A percentile compares a stretch with the other conserved stretches of the same genome.
phyloP scores from a whole-genome alignment of 2,797 vertebrate species.

The Falco peregrinus region DNA sequence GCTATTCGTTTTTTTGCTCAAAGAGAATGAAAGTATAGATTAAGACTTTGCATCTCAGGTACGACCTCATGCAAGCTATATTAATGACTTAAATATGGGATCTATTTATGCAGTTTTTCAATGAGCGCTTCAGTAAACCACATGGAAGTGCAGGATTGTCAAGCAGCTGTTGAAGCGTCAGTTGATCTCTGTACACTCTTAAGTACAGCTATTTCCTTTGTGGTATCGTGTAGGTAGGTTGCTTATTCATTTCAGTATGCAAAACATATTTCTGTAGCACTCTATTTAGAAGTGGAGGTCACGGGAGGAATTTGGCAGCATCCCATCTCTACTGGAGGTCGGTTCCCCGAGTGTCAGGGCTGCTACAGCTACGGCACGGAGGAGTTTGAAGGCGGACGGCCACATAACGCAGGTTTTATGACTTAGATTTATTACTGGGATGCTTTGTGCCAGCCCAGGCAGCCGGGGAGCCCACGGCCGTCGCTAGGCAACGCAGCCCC shows the following conservation, averaged over 20 bases:
- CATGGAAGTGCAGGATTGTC: accelerated
- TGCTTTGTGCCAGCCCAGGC: not conserved
- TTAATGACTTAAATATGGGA: not conserved
- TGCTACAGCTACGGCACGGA: not conserved
- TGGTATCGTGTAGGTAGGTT: accelerated
- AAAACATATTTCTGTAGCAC: accelerated
- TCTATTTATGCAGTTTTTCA: not conserved
- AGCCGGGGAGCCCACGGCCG: not conserved
- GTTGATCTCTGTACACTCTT: no score
- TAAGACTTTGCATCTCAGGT: not conserved
- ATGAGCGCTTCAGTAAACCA: not conserved
- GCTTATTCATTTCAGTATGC: accelerated
- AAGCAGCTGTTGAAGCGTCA: accelerated
- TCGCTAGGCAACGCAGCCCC: not conserved
- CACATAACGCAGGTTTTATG: not conserved
- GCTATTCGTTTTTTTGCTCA: not conserved
- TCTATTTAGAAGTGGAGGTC: not conserved
- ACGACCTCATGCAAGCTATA: accelerated
- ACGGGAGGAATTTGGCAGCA: not conserved
- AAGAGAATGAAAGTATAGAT: not conserved
- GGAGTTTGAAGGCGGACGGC: not conserved
- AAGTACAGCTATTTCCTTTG: not conserved
- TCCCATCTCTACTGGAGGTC: not conserved
- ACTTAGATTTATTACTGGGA: no score
- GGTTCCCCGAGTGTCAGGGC: no score